Evolutionary conservation across 1,140 invertebrate genomes (phyloP).

Genomic region (Calephelis virginiensis): DNA sequence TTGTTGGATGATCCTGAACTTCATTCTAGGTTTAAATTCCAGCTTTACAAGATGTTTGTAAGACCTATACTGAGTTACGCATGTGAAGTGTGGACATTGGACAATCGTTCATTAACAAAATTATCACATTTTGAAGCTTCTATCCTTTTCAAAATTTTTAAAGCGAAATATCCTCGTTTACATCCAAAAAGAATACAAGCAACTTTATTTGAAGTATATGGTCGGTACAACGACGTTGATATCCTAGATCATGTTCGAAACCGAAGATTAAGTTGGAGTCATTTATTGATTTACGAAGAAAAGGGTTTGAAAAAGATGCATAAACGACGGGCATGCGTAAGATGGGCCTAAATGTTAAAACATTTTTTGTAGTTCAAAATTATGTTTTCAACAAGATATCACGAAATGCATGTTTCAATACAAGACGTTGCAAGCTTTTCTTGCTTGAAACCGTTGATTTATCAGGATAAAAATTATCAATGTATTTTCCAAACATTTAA

Average conservation of each 20-base stretch:
- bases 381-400: no score
- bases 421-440: no score
- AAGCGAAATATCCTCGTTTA: constrained; percentile 35
- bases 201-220: constrained; percentile 32
- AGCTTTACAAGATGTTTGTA: constrained; percentile 46
- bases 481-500: no score
- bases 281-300: constrained; percentile 36
- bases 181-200: constrained; percentile 31
- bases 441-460: no score
- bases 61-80: constrained; percentile 48
- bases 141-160: constrained; percentile 40
- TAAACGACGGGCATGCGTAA: neutral
- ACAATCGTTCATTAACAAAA: constrained; percentile 26
- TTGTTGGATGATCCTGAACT: constrained; percentile 36
- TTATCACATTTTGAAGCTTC: constrained; percentile 36
- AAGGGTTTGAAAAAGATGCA: constrained; percentile 20
- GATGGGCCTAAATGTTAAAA: neutral
- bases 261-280: constrained; percentile 36
- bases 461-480: no score
- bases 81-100: constrained; percentile 43
- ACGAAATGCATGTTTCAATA: no score
- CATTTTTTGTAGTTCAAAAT: no score
- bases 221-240: constrained; percentile 28
- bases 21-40: constrained; percentile 32
- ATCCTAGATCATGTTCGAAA: constrained; percentile 36